Evolutionary conservation across 2,888 invertebrate genomes (phyloP).

Genomic region (Parascotia fuliginaria): DNA sequence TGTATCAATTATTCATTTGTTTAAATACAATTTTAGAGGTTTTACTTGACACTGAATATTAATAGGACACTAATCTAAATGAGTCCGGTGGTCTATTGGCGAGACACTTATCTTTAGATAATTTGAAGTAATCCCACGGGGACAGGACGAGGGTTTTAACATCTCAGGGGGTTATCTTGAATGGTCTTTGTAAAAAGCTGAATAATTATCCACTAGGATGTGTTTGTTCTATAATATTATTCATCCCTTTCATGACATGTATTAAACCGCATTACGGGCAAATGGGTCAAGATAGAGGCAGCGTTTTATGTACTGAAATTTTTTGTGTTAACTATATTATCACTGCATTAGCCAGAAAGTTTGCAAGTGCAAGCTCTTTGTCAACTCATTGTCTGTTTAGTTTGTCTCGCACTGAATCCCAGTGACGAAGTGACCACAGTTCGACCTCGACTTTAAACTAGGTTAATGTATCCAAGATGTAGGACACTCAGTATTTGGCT

Average conservation of each 20-base stretch:
- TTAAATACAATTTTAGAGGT: constrained; percentile 29
- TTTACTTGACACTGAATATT: constrained; percentile 34
- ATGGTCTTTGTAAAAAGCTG: constrained; percentile 60
- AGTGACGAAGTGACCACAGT: constrained; percentile 61
- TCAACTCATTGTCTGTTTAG: constrained; percentile 15
- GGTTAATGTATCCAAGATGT: constrained; percentile 77
- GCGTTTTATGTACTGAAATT: constrained; percentile 18
- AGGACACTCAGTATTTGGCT: constrained; percentile 67
- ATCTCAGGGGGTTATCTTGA: constrained; percentile 62
- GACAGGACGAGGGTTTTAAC: constrained; percentile 44
- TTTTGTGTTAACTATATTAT: constrained; percentile 5
- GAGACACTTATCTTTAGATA: constrained; percentile 52
- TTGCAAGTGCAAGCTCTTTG: constrained; percentile 16
- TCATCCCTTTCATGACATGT: constrained; percentile 31
- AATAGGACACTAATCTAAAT: constrained; percentile 43
- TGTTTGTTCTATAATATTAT: constrained; percentile 43
- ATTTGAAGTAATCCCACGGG: constrained; percentile 55
- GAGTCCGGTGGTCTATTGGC: constrained; percentile 54
- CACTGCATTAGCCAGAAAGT: constrained; percentile 4
- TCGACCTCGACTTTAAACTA: constrained; percentile 71
- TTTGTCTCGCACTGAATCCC: constrained; percentile 46
- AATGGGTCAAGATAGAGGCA: constrained; percentile 29
- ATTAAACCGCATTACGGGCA: constrained; percentile 36
- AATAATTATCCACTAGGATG: constrained; percentile 47
- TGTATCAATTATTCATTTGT: constrained; percentile 27